Base-by-base conservation (phyloP, 1,140 invertebrate species). In the Charaxes varanes region DNA sequence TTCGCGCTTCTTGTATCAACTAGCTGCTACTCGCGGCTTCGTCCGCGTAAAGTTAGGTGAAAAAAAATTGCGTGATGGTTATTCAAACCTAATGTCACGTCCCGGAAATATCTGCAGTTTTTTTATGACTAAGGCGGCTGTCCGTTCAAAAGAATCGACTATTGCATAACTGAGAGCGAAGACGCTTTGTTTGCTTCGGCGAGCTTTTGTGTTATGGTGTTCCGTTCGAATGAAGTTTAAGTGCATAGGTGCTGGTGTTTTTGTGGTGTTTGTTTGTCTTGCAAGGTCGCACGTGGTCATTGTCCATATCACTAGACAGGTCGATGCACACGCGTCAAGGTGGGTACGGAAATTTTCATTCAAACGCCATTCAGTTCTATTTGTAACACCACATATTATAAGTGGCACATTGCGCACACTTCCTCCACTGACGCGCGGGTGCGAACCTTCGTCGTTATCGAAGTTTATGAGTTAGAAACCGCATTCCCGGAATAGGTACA, bases 331-430 rank as follows among this genome's bases (percentile, higher is more conserved):
- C 63, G 53, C 60, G 62, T 67, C 61, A 73, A 77, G 68, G 70
- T 77, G 56, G 63, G 49, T 63, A 63, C 67, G 65, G 65, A 76
- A 69, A 70, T 61, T 70, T 70, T 81, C 77, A 78, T 78, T 79
- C 74, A 77, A 77, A 49, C 59, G 59, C 44, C 61, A n/a, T n/a
- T n/a, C n/a, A 41, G 62, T 68, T 73, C 68, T 82, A 82, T 79
- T 79, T 82, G 66, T 60, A 74, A 62, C 68, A 46, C 38, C 68
- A 70, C 69, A 64, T 67, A 64, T 67, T 63, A 69, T 56, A 61
- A 67, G 62, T 66, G 65, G 60, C 62, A 59, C 52, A 62, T 63
- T 50, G 56, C 59, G 55, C 60, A 51, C 72, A 68, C 63, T 76
- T 82, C 71, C 71, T 73, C 61, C 67, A 65, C 59, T 71, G 70